Evolutionary conservation across 2,797 vertebrate genomes (phyloP).

Genomic region (Megaceryle alcyon): DNA sequence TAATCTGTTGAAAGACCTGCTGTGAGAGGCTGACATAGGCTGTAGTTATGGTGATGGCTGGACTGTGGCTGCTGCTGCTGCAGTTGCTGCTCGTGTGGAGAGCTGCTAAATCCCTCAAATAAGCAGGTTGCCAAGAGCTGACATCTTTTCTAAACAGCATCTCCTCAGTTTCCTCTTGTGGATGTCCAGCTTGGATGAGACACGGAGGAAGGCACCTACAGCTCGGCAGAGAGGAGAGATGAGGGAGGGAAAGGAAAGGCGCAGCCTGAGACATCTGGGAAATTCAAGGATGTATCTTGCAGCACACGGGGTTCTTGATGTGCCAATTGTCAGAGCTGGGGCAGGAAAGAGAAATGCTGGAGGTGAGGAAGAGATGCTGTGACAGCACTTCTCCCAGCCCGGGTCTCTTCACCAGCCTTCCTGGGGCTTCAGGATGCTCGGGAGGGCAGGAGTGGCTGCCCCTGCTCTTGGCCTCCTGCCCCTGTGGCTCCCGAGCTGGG

Average conservation of each 20-base stretch:
- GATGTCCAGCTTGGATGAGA: neutral
- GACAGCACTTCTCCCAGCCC: neutral
- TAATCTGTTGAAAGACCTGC: neutral
- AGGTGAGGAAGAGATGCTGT: neutral
- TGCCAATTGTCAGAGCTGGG: neutral
- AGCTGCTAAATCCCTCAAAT: neutral
- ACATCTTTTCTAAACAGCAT: neutral
- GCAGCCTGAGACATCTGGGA: neutral
- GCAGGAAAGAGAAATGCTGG: neutral
- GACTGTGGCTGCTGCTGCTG: neutral
- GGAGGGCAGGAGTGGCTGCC: neutral
- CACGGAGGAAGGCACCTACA: neutral
- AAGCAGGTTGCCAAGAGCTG: neutral
- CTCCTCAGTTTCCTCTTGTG: neutral
- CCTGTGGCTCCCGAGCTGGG: neutral
- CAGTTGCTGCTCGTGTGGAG: neutral
- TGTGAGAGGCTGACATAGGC: neutral
- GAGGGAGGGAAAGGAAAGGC: neutral
- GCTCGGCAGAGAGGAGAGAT: neutral
- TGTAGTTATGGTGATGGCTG: constrained; percentile 5
- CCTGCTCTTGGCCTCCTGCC: neutral
- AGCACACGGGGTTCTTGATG: neutral
- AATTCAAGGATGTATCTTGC: neutral
- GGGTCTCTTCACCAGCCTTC: neutral
- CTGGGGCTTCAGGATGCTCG: fast-evolving